Base-by-base conservation (phyloP, 2,888 invertebrate genomes). In the Nemoura dubitans region DNA sequence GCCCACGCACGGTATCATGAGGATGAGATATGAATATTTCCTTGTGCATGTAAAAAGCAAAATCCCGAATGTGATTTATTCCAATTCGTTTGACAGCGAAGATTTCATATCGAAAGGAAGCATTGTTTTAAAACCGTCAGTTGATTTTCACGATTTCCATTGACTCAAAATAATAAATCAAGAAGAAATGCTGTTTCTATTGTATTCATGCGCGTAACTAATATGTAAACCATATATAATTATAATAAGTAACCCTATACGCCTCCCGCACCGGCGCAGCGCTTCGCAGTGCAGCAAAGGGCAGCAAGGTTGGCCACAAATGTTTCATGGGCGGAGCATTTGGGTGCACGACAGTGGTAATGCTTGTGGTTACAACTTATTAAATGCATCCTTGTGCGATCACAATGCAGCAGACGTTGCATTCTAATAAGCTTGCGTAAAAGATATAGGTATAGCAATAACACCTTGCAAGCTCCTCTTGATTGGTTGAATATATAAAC, bases 161-260 rank as follows among this genome's bases (percentile, higher is more conserved):
- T 59, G 59, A 59, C 59, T 59, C 21, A 2, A 59, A 59, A 59
- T 16, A 59, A 59, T 59, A 59, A 59, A 59, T 59, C 59, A 59
- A 10, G 21, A 7, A 59, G 3, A 59, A 21, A 36, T 3, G 36
- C 36, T 59, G 21, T 59, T 59, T 59, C 59, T 59, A 59, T 59
- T 59, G 59, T 59, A 10, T 59, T 59, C 59, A 59, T 59, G 59
- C 59, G 59, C 59, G 59, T 59, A 59, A 59, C 59, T 59, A 59
- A 59, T 59, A 59, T 14, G 21, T 21, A 59, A 36, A 59, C 59
- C 59, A n/a, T 59, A 59, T 59, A 59, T 59, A 59, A 59, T 59
- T 59, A 59, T 21, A 16, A 21, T 59, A n/a, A n/a, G n/a, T n/a
- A 59, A 59, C 59, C 36, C 36, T 59, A 59, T 16, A 59, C 3